Conservation (phyloP, 2,797 vertebrate genomes). For the Sebastes taczanowskii region DNA sequence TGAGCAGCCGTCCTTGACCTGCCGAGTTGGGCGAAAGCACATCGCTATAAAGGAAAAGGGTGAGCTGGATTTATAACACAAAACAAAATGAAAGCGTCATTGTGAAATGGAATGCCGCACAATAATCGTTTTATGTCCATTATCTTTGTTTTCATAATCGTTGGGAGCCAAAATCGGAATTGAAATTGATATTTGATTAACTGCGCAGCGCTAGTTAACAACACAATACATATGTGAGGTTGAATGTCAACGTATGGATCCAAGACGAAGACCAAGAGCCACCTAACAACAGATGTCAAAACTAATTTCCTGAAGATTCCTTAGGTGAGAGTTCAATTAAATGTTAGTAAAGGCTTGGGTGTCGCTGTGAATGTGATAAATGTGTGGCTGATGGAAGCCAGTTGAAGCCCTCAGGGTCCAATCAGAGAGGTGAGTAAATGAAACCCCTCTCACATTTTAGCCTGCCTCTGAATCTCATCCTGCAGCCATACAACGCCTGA, state of each 20-base stretch:
- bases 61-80: too few species aligned
- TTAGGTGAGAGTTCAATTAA: slow-evolving; percentile 33
- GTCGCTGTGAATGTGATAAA: slow-evolving; percentile 1
- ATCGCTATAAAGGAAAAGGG: too few species aligned
- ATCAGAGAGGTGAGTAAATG: slow-evolving; percentile 20
- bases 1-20: too few species aligned
- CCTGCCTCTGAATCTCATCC: not conserved
- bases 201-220: not conserved
- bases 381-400: not conserved
- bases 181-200: too few species aligned
- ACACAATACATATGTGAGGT: not conserved
- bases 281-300: not conserved
- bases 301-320: not conserved
- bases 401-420: slow-evolving; percentile 13
- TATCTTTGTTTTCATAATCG: too few species aligned
- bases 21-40: too few species aligned
- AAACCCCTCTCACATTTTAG: not conserved
- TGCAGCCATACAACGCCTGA: not conserved
- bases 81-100: too few species aligned
- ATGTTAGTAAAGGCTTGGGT: slow-evolving; percentile 11
- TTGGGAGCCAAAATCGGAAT: too few species aligned
- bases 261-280: not conserved
- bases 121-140: too few species aligned
- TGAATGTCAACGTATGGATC: not conserved
- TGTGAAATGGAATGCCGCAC: too few species aligned